phyloP scores from a whole-genome alignment of 2,888 invertebrate species.

The Rapana venosa region DNA sequence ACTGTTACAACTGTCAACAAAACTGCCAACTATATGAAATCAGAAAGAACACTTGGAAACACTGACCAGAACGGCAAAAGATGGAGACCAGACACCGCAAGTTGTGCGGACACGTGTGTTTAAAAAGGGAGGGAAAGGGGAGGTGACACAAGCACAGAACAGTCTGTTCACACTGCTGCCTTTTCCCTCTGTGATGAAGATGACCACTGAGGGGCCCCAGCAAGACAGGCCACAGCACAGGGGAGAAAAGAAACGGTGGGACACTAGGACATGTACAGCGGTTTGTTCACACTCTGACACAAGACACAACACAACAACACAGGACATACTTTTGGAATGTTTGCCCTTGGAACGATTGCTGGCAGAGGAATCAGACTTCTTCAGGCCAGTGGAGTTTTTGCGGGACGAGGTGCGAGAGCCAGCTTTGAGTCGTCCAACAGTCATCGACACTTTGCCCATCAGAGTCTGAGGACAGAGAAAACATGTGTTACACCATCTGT shows the following conservation, averaged over 20 bases:
- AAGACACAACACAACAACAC: neutral
- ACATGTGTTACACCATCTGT: too few species aligned
- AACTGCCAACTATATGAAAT: too few species aligned
- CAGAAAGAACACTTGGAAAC: too few species aligned
- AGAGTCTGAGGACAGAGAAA: constrained; percentile 81
- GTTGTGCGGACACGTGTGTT: too few species aligned
- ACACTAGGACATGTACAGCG: neutral
- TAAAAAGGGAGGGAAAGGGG: too few species aligned
- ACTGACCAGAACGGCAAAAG: too few species aligned
- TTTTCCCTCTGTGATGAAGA: too few species aligned
- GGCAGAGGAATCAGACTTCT: constrained; percentile 74
- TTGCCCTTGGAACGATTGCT: constrained; percentile 72
- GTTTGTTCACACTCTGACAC: neutral
- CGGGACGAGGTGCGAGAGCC: constrained; percentile 76
- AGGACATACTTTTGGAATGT: constrained; percentile 73
- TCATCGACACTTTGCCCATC: constrained; percentile 89
- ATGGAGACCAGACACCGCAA: too few species aligned
- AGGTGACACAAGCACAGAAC: too few species aligned
- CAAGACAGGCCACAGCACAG: neutral
- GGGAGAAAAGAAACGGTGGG: neutral
- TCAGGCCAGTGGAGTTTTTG: constrained; percentile 70
- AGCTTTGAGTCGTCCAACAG: constrained; percentile 91
- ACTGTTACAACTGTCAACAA: too few species aligned
- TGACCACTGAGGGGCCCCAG: neutral
- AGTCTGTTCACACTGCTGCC: too few species aligned